Conservation (phyloP, 2,888 invertebrate genomes). For the Bombylius discolor region DNA sequence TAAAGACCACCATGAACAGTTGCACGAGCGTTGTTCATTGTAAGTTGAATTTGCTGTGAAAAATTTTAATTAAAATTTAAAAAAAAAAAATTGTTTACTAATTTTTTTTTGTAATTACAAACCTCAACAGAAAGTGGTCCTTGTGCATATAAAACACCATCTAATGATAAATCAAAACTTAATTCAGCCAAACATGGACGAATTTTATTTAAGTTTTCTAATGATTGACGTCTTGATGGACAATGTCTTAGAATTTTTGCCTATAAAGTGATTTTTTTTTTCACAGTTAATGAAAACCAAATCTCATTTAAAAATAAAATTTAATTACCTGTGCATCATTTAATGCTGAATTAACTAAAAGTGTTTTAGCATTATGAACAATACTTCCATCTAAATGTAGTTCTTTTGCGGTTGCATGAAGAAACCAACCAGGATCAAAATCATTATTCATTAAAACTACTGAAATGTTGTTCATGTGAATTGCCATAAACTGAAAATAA, state of each 20-base stretch:
- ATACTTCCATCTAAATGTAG: slow-evolving; percentile 53
- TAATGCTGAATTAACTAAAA: slow-evolving; percentile 60
- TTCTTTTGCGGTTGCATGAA: slow-evolving; percentile 58
- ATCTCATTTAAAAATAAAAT: neutral
- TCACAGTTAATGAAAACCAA: too few species aligned
- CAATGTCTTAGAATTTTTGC: slow-evolving; percentile 34
- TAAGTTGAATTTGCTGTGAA: slow-evolving; percentile 33
- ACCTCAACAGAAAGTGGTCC: slow-evolving; percentile 79
- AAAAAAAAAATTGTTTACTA: slow-evolving; percentile 1
- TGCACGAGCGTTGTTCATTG: slow-evolving; percentile 38
- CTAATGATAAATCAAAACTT: slow-evolving; percentile 57
- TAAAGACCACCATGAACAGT: slow-evolving; percentile 40
- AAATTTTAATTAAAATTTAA: neutral
- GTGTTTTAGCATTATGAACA: slow-evolving; percentile 51
- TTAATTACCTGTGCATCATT: slow-evolving; percentile 45
- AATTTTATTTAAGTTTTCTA: slow-evolving; percentile 36
- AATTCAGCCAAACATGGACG: slow-evolving; percentile 60
- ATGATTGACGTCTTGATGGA: slow-evolving; percentile 28
- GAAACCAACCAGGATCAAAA: slow-evolving; percentile 52
- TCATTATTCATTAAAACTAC: slow-evolving; percentile 46
- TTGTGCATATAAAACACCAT: slow-evolving; percentile 66
- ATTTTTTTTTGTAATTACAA: slow-evolving; percentile 16
- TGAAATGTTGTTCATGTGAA: slow-evolving; percentile 63
- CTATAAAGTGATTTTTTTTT: slow-evolving; percentile 8
- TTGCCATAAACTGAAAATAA: slow-evolving; percentile 61